phyloP scores from a whole-genome alignment of 2,113 vertebrate genomes.

The Ciconia stormi region DNA sequence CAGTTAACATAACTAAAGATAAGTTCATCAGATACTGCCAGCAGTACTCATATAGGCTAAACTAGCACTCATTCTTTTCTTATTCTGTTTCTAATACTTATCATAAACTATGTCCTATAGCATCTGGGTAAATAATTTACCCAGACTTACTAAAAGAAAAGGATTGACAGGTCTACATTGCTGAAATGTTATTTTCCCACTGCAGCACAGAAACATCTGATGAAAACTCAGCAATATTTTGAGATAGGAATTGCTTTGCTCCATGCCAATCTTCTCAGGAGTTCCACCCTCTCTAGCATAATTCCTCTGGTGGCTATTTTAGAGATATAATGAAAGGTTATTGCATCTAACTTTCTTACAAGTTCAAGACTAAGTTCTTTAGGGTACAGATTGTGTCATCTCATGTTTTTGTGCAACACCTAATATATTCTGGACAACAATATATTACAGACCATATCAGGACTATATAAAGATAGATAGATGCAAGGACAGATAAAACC shows the following conservation, averaged over 20 bases:
- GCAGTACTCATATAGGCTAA: not conserved
- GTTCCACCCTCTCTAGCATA: not conserved
- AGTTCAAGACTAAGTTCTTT: not conserved
- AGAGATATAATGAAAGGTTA: not conserved
- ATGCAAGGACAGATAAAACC: not conserved
- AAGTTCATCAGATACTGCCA: not conserved
- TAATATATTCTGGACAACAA: not conserved
- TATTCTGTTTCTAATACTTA: not conserved
- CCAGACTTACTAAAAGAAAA: not conserved
- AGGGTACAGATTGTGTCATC: not conserved
- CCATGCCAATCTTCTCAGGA: not conserved
- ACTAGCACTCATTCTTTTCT: not conserved
- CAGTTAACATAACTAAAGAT: not conserved
- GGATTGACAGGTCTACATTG: not conserved
- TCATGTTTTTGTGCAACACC: not conserved
- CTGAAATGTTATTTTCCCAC: not conserved
- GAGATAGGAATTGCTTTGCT: not conserved
- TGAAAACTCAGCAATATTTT: not conserved
- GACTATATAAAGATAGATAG: not conserved
- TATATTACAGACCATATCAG: not conserved
- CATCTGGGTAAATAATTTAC: not conserved
- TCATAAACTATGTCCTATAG: not conserved
- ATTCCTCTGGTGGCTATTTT: not conserved
- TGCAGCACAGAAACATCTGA: not conserved
- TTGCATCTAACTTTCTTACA: not conserved